These are phyloP conservation scores for Glossosoma conforme DNA, from an alignment of 1,140 invertebrate genomes.

Conservation along the genomic window DNA sequence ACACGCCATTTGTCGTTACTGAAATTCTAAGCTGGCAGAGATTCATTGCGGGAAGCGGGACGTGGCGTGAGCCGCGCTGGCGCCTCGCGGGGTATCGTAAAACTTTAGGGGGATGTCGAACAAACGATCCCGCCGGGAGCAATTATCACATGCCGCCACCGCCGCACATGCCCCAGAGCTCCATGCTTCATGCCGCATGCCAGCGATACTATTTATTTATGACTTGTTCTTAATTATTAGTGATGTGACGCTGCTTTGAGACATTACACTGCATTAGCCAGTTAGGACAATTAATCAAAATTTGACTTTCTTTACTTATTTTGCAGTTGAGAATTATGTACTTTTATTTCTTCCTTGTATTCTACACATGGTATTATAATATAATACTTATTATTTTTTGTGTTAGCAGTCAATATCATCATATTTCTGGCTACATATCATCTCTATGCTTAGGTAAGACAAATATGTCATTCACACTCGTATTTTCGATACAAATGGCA, in stretches of 20 bases:
- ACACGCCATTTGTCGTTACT: constrained; percentile 13
- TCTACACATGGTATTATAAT: too few species aligned
- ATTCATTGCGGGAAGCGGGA: constrained; percentile 23
- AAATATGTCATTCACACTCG: neutral
- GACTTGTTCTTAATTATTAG: too few species aligned
- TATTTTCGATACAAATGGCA: neutral
- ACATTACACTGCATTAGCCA: too few species aligned
- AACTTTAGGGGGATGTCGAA: constrained; percentile 19
- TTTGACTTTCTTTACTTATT: too few species aligned
- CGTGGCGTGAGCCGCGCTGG: constrained; percentile 14
- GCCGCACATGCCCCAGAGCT: constrained; percentile 17
- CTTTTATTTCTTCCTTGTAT: too few species aligned
- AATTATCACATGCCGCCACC: constrained; percentile 19
- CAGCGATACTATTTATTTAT: neutral
- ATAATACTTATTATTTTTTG: too few species aligned
- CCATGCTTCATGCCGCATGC: neutral
- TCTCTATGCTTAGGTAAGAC: neutral
- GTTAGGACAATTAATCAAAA: too few species aligned
- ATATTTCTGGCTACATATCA: neutral
- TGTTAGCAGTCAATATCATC: too few species aligned
- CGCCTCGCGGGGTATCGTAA: constrained; percentile 11
- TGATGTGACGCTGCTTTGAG: too few species aligned
- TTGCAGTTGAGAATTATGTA: too few species aligned
- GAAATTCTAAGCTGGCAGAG: constrained; percentile 15
- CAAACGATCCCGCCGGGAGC: constrained; percentile 14